A percentile compares a stretch with the other conserved stretches of the same genome.
phyloP scores from a whole-genome alignment of 1,140 invertebrate species.

The Trachymyrmex septentrionalis region DNA sequence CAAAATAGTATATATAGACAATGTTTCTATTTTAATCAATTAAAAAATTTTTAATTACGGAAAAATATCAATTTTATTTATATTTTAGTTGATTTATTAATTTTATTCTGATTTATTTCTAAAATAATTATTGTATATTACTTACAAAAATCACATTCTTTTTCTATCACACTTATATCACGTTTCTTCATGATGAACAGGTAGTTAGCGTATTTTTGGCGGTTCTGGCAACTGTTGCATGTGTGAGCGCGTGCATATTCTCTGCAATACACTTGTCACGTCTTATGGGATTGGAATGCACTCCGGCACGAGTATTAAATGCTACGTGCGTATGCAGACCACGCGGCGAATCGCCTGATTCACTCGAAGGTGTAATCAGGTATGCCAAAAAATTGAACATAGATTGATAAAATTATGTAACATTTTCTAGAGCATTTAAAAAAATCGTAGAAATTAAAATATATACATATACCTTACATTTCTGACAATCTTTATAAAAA shows the following conservation, averaged over 20 bases:
- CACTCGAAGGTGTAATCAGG: constrained; percentile 51
- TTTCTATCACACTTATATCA: background rate
- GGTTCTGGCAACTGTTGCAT: constrained; percentile 82
- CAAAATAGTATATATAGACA: background rate
- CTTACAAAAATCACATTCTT: background rate
- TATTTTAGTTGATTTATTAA: constrained; percentile 11
- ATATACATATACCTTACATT: background rate
- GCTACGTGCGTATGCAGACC: constrained; percentile 82
- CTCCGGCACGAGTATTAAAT: constrained; percentile 81
- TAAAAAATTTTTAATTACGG: background rate
- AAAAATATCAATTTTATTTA: background rate
- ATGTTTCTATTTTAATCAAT: constrained; percentile 2
- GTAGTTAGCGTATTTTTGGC: constrained; percentile 84
- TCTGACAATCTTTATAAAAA: background rate
- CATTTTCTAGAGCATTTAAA: background rate
- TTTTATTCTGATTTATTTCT: background rate
- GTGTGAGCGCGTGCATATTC: constrained; percentile 84
- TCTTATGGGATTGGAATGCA: constrained; percentile 84
- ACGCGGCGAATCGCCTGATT: constrained; percentile 64
- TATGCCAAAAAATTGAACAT: constrained; percentile 18
- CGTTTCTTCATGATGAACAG: constrained; percentile 72
- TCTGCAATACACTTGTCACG: constrained; percentile 85
- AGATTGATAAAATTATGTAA: background rate
- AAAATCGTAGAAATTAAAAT: constrained; percentile 6
- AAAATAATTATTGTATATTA: background rate